Evolutionary conservation across 2,888 invertebrate genomes (phyloP).

Genomic region (Galerucella pusilla): DNA sequence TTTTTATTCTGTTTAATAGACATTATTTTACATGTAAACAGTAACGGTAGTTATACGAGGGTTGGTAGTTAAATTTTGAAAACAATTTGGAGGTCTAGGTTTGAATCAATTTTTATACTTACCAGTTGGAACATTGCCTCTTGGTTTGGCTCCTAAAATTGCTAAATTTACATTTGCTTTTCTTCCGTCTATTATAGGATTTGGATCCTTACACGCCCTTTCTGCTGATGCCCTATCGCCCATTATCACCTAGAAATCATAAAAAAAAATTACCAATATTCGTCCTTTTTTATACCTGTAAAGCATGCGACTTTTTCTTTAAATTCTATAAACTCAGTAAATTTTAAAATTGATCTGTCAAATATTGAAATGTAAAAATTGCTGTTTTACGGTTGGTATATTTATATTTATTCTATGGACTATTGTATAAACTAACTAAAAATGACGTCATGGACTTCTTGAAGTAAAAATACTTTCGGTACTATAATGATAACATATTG

Average conservation of each 20-base stretch:
- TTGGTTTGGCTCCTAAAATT: constrained; percentile 95
- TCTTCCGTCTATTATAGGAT: constrained; percentile 97
- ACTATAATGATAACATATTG: neutral
- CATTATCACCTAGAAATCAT: constrained; percentile 89
- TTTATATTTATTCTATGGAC: too few relatives aligned
- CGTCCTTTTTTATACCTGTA: neutral
- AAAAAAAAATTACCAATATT: constrained; percentile 47
- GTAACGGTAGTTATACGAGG: too few relatives aligned
- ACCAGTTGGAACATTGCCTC: constrained; percentile 88
- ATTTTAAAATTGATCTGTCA: too few relatives aligned
- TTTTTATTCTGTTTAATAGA: neutral
- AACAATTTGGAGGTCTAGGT: too few relatives aligned
- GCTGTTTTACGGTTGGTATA: too few relatives aligned
- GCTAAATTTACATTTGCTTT: constrained; percentile 99
- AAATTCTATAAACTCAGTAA: too few relatives aligned
- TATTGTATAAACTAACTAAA: too few relatives aligned
- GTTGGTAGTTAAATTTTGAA: too few relatives aligned
- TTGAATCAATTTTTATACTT: constrained; percentile 57
- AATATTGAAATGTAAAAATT: too few relatives aligned
- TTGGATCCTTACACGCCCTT: constrained; percentile 96
- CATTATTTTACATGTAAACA: neutral
- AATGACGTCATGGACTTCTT: neutral
- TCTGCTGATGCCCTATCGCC: constrained; percentile 94
- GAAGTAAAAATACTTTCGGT: neutral
- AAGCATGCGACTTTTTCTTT: too few relatives aligned